Evolutionary conservation across 2,113 vertebrate genomes (phyloP).

Genomic region (Hiodon tergisus): DNA sequence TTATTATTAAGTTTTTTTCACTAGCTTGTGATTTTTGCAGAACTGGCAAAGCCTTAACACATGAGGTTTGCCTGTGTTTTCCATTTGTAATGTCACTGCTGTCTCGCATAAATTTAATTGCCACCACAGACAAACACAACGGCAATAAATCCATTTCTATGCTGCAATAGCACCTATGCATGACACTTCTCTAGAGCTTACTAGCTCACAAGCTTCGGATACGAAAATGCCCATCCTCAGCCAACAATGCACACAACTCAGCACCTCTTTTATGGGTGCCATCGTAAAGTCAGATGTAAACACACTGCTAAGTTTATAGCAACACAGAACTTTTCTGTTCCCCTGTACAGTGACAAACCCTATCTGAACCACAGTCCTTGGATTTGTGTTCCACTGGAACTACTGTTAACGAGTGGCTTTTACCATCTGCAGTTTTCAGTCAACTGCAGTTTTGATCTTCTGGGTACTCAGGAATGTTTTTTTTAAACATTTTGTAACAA

Average conservation of each 20-base stretch:
- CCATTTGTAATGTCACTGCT: conserved; percentile 12
- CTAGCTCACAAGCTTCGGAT: neutral
- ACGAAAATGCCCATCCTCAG: too few relatives aligned
- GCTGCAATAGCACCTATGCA: neutral
- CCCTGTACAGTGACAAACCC: neutral
- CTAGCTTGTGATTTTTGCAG: neutral
- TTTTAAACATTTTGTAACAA: neutral
- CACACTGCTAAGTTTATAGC: neutral
- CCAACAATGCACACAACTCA: too few relatives aligned
- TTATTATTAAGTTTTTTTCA: neutral
- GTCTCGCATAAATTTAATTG: conserved; percentile 10
- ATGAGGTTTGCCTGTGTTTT: conserved; percentile 11
- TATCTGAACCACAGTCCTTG: neutral
- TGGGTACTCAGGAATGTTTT: neutral
- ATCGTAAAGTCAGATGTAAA: neutral
- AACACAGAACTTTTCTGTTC: neutral
- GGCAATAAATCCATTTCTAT: neutral
- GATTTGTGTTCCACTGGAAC: neutral
- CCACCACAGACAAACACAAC: neutral
- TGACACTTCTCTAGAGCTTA: too few relatives aligned
- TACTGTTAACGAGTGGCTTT: too few relatives aligned
- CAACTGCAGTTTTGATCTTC: too few relatives aligned
- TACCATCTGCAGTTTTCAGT: too few relatives aligned
- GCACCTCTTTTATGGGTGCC: too few relatives aligned
- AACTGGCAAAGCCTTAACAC: neutral